Evolutionary conservation across 1,140 invertebrate genomes (phyloP), one percentile per base, ranked within the genome.

Genomic region (Drosophila asahinai): DNA sequence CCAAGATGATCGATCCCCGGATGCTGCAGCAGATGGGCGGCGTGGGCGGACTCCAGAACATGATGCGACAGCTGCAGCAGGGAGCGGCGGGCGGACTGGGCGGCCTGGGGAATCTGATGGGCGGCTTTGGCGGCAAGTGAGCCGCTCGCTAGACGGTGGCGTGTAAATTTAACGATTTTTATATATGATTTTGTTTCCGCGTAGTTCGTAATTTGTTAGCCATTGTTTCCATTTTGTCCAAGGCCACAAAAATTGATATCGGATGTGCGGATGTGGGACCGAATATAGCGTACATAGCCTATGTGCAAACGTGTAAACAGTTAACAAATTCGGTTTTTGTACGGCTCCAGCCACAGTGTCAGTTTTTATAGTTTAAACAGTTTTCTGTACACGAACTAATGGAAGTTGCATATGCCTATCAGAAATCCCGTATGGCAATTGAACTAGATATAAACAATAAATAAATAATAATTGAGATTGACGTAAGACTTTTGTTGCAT

Each of bases 1-100:
- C 99, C 6, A 99, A 98, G 93, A 99, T 99, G 98, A 99, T 99
- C 96, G 99, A 99, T 94, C 99, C 99, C 0, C 94, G 98, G 80
- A 97, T 99, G 62, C 94, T 99, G 47, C 98, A 99, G 86, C 97
- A 98, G 93, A 95, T 95, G 98, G 98, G 98, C 83, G 99, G 99
- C 36, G 98, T 99, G 95, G 95, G 96, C 52, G 99, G 99, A 11
- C 94, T 99, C 4, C 98, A 99, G 93, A 99, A 97, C 92, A 99
- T 99, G 97, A 99, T 99, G 98, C 95, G 97, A 81, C 99, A 99
- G 93, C 94, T 99, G 78, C 98, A 99, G 93, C 97, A 98, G 92
- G 97, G 97, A 12, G 96, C 96, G 3, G 96, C 96, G 80, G 96
- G 95, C 40, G 95, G 95, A 36, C 94, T 96, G 78, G 91, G 92